A percentile compares a stretch with the other conserved stretches of the same genome.
These are phyloP conservation scores for Apostichopus leukothele DNA, from an alignment of 53 echinoderm and acorn worm species.

Conservation along the genomic window DNA sequence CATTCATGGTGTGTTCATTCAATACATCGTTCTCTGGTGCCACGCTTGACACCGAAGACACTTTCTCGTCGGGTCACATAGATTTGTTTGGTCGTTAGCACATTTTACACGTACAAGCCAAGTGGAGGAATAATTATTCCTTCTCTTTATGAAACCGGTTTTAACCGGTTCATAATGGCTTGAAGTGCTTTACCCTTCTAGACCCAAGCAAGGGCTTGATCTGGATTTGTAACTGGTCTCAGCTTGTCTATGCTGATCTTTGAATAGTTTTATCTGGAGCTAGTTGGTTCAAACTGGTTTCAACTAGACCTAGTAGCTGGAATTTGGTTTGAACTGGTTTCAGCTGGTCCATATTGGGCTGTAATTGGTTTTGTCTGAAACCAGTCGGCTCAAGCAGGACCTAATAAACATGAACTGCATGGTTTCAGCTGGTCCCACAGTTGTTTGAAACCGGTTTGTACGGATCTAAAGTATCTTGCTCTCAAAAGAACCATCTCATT, in stretches of 20 bases:
- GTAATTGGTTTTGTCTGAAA: too few species aligned
- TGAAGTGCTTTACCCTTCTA: not conserved
- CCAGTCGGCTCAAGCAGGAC: too few species aligned
- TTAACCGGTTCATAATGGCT: not conserved
- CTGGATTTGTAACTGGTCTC: not conserved
- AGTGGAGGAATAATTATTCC: not conserved
- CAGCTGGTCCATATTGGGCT: not conserved
- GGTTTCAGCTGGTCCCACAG: too few species aligned
- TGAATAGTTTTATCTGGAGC: not conserved
- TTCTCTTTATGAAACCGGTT: too few species aligned
- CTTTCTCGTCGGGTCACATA: not conserved
- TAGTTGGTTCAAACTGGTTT: not conserved
- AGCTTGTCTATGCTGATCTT: not conserved
- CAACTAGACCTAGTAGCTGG: not conserved
- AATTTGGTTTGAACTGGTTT: not conserved
- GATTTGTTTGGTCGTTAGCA: not conserved
- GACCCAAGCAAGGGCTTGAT: not conserved
- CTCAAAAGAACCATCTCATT: too few species aligned
- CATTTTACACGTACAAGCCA: not conserved
- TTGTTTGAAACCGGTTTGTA: too few species aligned
- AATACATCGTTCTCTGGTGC: not conserved
- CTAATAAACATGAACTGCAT: too few species aligned
- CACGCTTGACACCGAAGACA: not conserved
- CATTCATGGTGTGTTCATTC: not conserved
- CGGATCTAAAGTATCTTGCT: too few species aligned